Conservation (phyloP, 2,888 invertebrate species). For the Colostygia pectinataria region DNA sequence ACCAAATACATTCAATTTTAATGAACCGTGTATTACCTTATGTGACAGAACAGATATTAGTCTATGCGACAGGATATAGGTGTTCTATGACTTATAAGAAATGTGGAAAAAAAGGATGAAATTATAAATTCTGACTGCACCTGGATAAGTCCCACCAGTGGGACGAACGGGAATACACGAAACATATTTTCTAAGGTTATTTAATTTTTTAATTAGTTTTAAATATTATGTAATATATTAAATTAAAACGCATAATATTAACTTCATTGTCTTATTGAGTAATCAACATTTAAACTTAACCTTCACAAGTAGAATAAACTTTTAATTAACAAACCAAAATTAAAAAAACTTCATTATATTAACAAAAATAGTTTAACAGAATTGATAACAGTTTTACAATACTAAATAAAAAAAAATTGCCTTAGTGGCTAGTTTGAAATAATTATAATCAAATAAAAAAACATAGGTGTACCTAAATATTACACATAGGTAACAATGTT, state of each 20-base stretch:
- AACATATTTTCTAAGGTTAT: constrained; percentile 22
- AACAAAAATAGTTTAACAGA: background rate
- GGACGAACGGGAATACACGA: constrained; percentile 4
- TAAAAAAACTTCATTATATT: constrained; percentile 1
- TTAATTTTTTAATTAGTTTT: background rate
- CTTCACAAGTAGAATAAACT: background rate
- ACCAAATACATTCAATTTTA: too few relatives aligned
- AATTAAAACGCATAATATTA: constrained; percentile 6
- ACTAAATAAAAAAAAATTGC: background rate
- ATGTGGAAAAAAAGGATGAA: too few relatives aligned
- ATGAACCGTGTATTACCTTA: too few relatives aligned
- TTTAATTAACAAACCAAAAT: background rate
- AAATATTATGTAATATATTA: constrained; percentile 21
- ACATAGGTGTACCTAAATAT: too few relatives aligned
- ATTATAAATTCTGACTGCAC: too few relatives aligned
- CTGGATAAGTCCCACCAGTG: background rate
- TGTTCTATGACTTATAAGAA: too few relatives aligned
- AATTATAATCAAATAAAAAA: too few relatives aligned
- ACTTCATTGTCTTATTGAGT: constrained; percentile 2
- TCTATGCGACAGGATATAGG: too few relatives aligned
- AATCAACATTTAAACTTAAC: constrained; percentile 6
- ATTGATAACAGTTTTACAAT: background rate
- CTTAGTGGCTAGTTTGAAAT: too few relatives aligned
- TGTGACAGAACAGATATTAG: too few relatives aligned
- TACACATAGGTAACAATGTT: too few relatives aligned